Base-by-base conservation (phyloP, 2,888 invertebrate genomes). In the Xestia xanthographa region DNA sequence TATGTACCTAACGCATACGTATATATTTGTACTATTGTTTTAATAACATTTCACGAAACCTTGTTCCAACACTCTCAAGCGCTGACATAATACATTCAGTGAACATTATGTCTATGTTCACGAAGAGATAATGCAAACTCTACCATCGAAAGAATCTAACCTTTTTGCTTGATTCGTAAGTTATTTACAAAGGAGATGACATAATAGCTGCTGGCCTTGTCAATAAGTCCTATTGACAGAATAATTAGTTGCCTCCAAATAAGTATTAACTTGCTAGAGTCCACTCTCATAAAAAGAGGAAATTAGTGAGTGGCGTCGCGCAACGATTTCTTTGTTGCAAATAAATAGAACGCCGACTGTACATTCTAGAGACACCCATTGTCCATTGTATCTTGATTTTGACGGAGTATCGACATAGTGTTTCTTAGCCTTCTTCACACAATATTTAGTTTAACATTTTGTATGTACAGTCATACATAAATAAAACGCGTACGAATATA, bases 191-290 rank as follows among this genome's bases (percentile, higher is more conserved):
- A 81, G 65, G 72, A 76, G 45, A 76, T 58, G 53, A 73, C 70
- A 66, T 72, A 77, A 75, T 75, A 75, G 67, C 62, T 72, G 29
- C 26, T 73, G 78, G 48, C 67, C 73, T 77, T 70, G 68, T 58
- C 56, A 66, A 82, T 82, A 75, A 88, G 87, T 81, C 76, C 76
- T 74, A 85, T 84, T 86, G 80, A 72, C 65, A 63, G 60, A 62
- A 71, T 86, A 86, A 89, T 89, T 85, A 83, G 81, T 86, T 81
- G 74, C 75, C 45, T 81, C 77, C 68, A 79, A 89, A 88, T 80
- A 78, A 76, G 78, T 38, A 71, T 82, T 80, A 84, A 56, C 53
- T 66, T 65, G 77, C 62, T 53, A 62, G 60, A 80, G 76, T 66
- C 69, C 63, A 76, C 79, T 77, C 48, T 73, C 43, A 70, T 62